Base-by-base conservation (phyloP, 2,888 invertebrate species). In the Drosophila austrosaltans region DNA sequence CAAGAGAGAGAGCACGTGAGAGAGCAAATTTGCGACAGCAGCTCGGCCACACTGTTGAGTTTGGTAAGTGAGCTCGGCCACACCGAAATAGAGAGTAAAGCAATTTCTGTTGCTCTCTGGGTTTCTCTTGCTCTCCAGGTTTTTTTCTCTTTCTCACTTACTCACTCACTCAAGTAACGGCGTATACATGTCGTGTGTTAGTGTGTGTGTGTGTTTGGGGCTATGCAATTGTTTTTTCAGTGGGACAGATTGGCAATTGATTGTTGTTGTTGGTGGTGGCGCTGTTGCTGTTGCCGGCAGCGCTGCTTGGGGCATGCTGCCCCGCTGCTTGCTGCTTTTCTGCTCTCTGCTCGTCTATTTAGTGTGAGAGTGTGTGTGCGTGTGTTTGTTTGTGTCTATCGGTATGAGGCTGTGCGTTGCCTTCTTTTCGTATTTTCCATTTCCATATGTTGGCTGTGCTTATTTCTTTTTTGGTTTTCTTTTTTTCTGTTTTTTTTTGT, bases 361-460 rank as follows among this genome's bases (percentile, higher is more conserved):
- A 12, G 20, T 39, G 36, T 36, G 36, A 20, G 32, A 32, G 32
- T 20, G 32, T 56, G 16, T 36, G 56, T 22, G 2, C 16, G 54
- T 30, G 8, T 56, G 54, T 53, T 53, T 30, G 16, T 53, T 22
- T 16, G 30, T 16, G 32, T 30, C 54, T 8, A 16, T 32, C 48
- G 44, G 32, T 42, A 44, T 56, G 60, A 53, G 39, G 56, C 62
- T 58, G 39, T 48, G 66, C 72, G 76, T 62, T 76, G 76, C 81
- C 59, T 53, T 59, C 62, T 63, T 72, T 75, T 79, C 65, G 82
- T 73, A 79, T 82, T 78, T 72, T 66, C 65, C 72, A 89, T 87
- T 87, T 89, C 89, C 88, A 88, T 88, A 89, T 89, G 88, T 79
- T 87, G 75, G 75, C 79, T 79, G 80, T 82, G 80, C 82, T 82